Conservation (phyloP, 2,797 vertebrate genomes). For the Eulemur albifrons region DNA sequence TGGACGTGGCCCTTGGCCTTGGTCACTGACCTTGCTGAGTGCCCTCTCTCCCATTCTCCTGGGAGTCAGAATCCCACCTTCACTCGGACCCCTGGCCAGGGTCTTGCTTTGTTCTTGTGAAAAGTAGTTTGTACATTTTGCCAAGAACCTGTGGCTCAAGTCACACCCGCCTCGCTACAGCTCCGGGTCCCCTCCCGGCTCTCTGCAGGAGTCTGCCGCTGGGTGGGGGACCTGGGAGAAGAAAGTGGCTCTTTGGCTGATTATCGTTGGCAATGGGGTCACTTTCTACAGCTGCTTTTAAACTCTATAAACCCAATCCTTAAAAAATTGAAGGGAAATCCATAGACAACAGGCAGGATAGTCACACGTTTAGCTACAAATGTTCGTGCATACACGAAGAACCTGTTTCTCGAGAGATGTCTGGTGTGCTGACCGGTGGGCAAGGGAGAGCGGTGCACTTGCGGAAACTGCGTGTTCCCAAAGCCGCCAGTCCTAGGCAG, state of each 20-base stretch:
- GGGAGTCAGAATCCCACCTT: background rate
- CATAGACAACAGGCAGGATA: background rate
- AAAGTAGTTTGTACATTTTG: background rate
- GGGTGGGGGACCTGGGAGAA: background rate
- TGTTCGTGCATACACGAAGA: background rate
- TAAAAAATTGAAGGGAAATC: background rate
- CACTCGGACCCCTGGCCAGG: accelerated
- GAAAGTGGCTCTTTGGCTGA: background rate
- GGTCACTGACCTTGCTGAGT: background rate
- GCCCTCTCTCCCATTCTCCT: background rate
- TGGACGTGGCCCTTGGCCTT: background rate
- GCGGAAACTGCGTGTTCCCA: background rate
- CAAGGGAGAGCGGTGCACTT: background rate
- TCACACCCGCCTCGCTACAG: background rate
- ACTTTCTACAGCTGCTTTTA: background rate
- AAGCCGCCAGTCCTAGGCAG: background rate
- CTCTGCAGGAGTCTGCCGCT: no score
- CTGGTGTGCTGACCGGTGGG: background rate
- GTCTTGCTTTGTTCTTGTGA: background rate
- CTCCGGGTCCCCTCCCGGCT: background rate
- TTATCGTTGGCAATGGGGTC: no score
- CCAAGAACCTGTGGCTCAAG: background rate
- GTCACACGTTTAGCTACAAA: background rate
- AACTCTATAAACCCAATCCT: background rate
- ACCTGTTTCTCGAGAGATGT: background rate